A percentile compares a stretch with the other conserved stretches of the same genome.
Conservation (phyloP, 2,113 vertebrate genomes). For the Corythornis cristatus region DNA sequence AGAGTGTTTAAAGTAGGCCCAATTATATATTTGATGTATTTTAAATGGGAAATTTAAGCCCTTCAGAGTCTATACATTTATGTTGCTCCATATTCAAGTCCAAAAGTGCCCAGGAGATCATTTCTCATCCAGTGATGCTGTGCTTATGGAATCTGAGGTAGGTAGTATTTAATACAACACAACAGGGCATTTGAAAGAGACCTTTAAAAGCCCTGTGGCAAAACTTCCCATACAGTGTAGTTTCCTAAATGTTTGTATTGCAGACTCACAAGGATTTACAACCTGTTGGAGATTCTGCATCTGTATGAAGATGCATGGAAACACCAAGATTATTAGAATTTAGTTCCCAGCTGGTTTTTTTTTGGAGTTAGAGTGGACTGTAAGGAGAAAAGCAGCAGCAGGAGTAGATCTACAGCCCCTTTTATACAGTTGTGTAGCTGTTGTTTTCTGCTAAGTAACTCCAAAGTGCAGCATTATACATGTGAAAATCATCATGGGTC, state of each 20-base stretch:
- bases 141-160: background rate
- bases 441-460: background rate
- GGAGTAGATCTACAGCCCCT: background rate
- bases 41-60: background rate
- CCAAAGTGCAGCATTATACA: background rate
- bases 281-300: background rate
- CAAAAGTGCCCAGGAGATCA: background rate
- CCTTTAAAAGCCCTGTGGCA: background rate
- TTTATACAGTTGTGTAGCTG: background rate
- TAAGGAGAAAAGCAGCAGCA: background rate
- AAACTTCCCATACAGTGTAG: background rate
- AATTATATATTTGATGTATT: background rate
- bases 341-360: background rate
- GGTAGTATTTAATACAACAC: background rate
- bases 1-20: background rate
- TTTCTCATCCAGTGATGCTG: background rate
- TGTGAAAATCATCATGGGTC: background rate
- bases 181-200: background rate
- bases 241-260: background rate
- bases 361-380: background rate
- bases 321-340: background rate
- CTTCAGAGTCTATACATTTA: background rate
- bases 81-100: slow-evolving; percentile 9
- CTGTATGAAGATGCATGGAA: background rate
- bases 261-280: background rate